A percentile compares a stretch with the other conserved stretches of the same genome.
phyloP scores from a whole-genome alignment of 2,113 vertebrate species.

The Amphiprion percula region DNA sequence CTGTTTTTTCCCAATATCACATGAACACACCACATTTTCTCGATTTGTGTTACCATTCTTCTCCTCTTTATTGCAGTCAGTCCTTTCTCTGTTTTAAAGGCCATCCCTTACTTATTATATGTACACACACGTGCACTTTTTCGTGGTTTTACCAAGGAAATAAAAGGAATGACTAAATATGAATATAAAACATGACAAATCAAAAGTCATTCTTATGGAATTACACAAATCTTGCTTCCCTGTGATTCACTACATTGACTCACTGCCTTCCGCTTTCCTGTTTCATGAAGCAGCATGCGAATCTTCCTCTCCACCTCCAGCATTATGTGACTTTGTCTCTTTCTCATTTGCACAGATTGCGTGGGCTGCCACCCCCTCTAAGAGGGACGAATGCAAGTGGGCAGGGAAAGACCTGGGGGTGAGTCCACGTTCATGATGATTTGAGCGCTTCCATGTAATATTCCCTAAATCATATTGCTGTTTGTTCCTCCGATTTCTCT shows the following conservation, averaged over 20 bases:
- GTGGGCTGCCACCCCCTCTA: conserved; percentile 95
- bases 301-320: conserved; percentile 23
- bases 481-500: background rate
- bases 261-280: conserved; percentile 12
- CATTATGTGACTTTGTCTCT: conserved; percentile 50
- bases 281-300: conserved; percentile 22
- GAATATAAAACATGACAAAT: conserved; percentile 18
- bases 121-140: background rate
- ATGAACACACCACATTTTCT: too few species aligned
- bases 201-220: conserved; percentile 26
- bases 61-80: background rate
- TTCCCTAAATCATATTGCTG: background rate
- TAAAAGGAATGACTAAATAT: conserved; percentile 9
- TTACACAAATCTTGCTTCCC: conserved; percentile 1
- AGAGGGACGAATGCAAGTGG: conserved; percentile 98
- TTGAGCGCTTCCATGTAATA: conserved; percentile 3
- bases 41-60: too few species aligned
- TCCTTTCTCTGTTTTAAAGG: background rate
- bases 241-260: conserved; percentile 55
- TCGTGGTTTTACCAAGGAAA: background rate
- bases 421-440: conserved; percentile 74
- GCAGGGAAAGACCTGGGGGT: conserved; percentile 96
- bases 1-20: background rate
- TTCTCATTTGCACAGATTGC: conserved; percentile 87
- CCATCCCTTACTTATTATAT: background rate